These are phyloP conservation scores for Cyclargus thomasi DNA, from an alignment of 1,140 invertebrate species.

Conservation along the genomic window DNA sequence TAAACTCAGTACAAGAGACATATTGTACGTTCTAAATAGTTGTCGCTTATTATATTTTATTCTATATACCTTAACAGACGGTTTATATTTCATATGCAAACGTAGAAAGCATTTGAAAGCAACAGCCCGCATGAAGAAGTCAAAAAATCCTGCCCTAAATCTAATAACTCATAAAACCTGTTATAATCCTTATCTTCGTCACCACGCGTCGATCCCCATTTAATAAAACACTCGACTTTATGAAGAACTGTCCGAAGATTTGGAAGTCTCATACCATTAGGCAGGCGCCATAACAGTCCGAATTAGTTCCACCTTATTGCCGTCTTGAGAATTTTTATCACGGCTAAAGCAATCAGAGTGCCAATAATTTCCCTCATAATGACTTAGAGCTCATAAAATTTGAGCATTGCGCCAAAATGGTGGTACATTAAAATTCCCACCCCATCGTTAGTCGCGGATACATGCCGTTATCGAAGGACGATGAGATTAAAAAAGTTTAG, in stretches of 20 bases:
- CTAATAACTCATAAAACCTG: too few species aligned
- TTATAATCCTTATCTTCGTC: background rate
- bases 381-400: conserved; percentile 71
- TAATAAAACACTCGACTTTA: background rate
- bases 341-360: conserved; percentile 72
- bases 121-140: background rate
- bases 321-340: conserved; percentile 74
- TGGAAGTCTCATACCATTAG: conserved; percentile 37
- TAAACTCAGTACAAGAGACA: too few species aligned
- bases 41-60: too few species aligned
- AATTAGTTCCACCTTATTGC: conserved; percentile 74
- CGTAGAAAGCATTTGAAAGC: too few species aligned
- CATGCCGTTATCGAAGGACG: conserved; percentile 59
- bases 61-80: too few species aligned
- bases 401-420: conserved; percentile 74
- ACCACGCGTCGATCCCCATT: background rate
- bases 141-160: background rate
- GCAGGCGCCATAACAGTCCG: conserved; percentile 48
- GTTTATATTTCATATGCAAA: too few species aligned
- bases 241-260: background rate
- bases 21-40: too few species aligned
- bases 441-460: conserved; percentile 66
- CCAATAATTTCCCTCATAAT: conserved; percentile 75
- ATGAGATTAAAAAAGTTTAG: conserved; percentile 27
- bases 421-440: conserved; percentile 74